These are phyloP conservation scores for Hermaeophaga mercurialis DNA, from an alignment of 2,888 invertebrate genomes.

Conservation along the genomic window DNA sequence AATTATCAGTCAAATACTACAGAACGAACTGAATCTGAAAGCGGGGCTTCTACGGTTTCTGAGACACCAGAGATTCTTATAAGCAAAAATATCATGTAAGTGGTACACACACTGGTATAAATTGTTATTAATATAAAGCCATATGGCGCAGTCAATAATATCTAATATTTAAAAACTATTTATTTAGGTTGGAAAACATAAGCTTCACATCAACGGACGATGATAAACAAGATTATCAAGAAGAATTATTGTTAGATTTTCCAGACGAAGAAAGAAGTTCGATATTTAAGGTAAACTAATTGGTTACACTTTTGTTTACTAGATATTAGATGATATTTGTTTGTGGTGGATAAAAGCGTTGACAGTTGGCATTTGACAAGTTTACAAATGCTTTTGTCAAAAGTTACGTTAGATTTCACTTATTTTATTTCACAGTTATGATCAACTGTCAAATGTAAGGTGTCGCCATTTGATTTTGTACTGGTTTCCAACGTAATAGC, in stretches of 20 bases:
- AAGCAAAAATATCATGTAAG: constrained; percentile 43
- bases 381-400: no score
- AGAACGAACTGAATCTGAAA: constrained; percentile 55
- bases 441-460: no score
- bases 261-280: constrained; percentile 69
- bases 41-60: constrained; percentile 54
- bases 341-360: no score
- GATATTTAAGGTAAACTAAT: constrained; percentile 63
- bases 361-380: no score
- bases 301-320: no score
- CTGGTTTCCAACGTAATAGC: no score
- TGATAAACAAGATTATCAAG: constrained; percentile 64
- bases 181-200: constrained; percentile 51
- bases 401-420: no score
- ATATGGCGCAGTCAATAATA: neutral
- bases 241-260: constrained; percentile 68
- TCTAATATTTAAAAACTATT: no score
- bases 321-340: no score
- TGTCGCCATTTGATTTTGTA: no score
- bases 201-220: constrained; percentile 59
- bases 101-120: constrained; percentile 4
- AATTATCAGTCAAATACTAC: constrained; percentile 45
- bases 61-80: constrained; percentile 51
- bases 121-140: no score
- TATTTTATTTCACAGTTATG: no score